Evolutionary conservation across 1,140 invertebrate genomes (phyloP).

Genomic region (Latrodectus geometricus): DNA sequence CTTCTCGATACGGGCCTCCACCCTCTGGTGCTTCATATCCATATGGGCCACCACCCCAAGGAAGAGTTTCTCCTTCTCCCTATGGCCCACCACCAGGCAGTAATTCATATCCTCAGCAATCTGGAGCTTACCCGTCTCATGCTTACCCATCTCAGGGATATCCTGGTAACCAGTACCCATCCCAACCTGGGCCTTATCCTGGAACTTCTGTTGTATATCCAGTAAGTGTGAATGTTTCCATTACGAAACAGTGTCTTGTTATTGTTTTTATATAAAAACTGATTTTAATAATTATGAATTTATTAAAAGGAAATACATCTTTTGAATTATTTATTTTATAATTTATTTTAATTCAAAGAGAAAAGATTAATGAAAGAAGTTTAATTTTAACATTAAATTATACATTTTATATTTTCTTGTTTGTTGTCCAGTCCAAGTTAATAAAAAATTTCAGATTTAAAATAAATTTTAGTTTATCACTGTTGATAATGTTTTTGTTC

Average conservation of each 20-base stretch:
- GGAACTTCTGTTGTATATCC: slow-evolving; percentile 55
- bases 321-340: too few species aligned
- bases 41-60: slow-evolving; percentile 23
- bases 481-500: too few species aligned
- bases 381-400: too few species aligned
- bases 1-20: slow-evolving; percentile 51
- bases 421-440: too few species aligned
- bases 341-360: too few species aligned
- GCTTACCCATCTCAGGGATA: slow-evolving; percentile 31
- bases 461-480: too few species aligned
- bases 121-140: not conserved
- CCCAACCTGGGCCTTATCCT: slow-evolving; percentile 48
- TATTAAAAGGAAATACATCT: too few species aligned
- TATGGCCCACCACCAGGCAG: slow-evolving; percentile 25
- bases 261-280: slow-evolving; percentile 5
- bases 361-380: too few species aligned
- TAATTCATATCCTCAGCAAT: not conserved
- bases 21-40: slow-evolving; percentile 26
- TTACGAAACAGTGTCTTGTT: not conserved
- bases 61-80: slow-evolving; percentile 21
- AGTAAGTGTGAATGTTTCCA: not conserved
- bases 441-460: too few species aligned
- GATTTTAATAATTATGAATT: too few species aligned
- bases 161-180: slow-evolving; percentile 33
- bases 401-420: too few species aligned